phyloP scores from a whole-genome alignment of 2,797 vertebrate genomes.

The Xyrichtys novacula region DNA sequence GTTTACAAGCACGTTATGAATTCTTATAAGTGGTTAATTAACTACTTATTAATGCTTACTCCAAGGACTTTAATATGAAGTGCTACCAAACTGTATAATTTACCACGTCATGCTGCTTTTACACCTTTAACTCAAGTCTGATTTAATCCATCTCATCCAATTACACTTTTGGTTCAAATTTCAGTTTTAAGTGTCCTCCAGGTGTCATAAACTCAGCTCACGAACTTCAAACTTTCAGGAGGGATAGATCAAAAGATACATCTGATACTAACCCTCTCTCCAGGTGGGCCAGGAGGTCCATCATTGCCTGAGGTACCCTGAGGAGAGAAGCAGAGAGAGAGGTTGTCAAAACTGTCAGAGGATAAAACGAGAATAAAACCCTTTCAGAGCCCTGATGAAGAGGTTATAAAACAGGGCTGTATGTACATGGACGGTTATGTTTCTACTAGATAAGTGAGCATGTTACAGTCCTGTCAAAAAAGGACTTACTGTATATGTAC shows the following conservation, averaged over 20 bases:
- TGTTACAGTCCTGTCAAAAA: background rate
- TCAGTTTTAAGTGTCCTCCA: background rate
- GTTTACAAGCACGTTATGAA: too few relatives aligned
- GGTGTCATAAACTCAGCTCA: conserved; percentile 19
- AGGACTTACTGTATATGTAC: too few relatives aligned
- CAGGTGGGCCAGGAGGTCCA: conserved; percentile 94
- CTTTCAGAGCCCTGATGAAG: background rate
- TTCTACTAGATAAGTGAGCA: background rate
- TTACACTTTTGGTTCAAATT: conserved; percentile 21
- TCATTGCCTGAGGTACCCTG: conserved; percentile 97
- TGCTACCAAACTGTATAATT: too few relatives aligned
- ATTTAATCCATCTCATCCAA: conserved; percentile 15
- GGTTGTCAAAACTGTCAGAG: conserved; percentile 24
- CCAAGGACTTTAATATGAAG: too few relatives aligned
- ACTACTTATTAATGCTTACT: too few relatives aligned
- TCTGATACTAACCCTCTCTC: conserved; percentile 91
- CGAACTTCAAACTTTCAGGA: conserved; percentile 19
- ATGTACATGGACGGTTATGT: background rate
- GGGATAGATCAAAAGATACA: conserved; percentile 41
- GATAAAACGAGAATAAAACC: conserved; percentile 17
- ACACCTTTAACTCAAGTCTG: background rate
- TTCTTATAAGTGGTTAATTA: too few relatives aligned
- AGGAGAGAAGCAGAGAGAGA: conserved; percentile 52
- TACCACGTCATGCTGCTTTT: background rate
- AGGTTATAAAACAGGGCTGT: conserved; percentile 8